Percentiles rank a stretch among this genome's conserved stretches.
phyloP scores from a whole-genome alignment of 2,797 vertebrate species.

The Gila robusta region DNA sequence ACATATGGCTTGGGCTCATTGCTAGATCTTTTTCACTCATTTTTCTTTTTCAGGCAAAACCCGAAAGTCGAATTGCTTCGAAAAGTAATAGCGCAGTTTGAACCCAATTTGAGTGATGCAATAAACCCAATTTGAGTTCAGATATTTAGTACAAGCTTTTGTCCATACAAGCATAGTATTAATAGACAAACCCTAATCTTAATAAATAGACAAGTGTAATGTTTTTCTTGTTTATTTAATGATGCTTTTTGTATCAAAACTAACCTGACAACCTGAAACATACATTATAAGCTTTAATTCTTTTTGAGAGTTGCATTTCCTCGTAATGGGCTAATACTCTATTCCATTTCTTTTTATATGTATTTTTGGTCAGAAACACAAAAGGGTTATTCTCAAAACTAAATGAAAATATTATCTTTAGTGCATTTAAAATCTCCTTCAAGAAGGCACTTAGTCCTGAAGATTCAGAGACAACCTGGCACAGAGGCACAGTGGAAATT shows the following conservation, averaged over 20 bases:
- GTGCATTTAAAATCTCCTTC: slow-evolving; percentile 8
- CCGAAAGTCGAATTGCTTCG: background rate
- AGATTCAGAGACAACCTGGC: slow-evolving; percentile 9
- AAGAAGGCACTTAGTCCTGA: background rate
- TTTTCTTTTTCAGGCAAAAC: background rate
- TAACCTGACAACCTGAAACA: background rate
- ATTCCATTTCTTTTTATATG: background rate
- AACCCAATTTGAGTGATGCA: background rate
- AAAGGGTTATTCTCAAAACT: background rate
- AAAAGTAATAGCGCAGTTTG: background rate
- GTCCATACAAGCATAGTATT: background rate
- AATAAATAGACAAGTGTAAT: background rate
- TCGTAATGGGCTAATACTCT: background rate
- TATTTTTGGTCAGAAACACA: background rate
- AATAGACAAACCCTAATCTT: background rate
- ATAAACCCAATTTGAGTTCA: background rate
- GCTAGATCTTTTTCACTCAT: background rate
- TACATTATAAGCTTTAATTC: background rate
- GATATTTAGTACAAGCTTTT: background rate
- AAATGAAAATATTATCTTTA: background rate
- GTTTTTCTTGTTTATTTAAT: background rate
- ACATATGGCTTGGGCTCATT: background rate
- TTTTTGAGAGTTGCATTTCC: background rate
- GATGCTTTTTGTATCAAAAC: background rate
- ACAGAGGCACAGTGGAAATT: slow-evolving; percentile 45